Conservation (phyloP, 2,113 vertebrate species). For the Tupaia tana region DNA sequence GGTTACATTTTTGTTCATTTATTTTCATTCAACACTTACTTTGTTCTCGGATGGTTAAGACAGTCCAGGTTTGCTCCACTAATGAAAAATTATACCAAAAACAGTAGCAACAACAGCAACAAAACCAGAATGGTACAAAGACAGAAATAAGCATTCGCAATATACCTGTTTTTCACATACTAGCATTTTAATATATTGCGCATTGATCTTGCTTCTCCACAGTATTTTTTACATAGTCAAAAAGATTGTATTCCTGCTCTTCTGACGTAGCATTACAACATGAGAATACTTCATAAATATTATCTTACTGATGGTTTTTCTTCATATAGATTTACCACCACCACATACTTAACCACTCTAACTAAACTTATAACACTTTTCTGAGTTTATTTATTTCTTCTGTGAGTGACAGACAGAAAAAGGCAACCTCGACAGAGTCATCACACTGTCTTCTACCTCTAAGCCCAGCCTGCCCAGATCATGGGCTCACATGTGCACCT, state of each 20-base stretch:
- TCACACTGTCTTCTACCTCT: too few species aligned
- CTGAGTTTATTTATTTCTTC: too few species aligned
- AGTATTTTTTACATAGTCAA: neutral
- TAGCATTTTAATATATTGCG: neutral
- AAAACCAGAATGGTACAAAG: neutral
- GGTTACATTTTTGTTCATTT: neutral
- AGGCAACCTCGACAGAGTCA: too few species aligned
- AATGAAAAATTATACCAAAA: neutral
- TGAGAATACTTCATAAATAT: neutral
- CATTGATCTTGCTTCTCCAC: neutral
- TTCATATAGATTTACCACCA: neutral
- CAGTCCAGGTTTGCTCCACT: neutral
- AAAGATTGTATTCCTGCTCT: neutral
- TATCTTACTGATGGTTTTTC: neutral
- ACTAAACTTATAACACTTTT: neutral
- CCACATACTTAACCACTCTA: neutral
- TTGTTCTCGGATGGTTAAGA: conserved; percentile 28
- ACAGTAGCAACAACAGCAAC: neutral
- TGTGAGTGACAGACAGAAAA: too few species aligned
- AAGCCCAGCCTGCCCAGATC: too few species aligned
- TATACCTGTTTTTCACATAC: neutral
- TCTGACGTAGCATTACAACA: neutral
- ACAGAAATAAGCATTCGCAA: neutral
- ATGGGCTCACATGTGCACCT: too few species aligned
- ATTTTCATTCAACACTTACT: conserved; percentile 12